Evolutionary conservation across 2,888 invertebrate species (phyloP).

Genomic region (Cetonia aurata): DNA sequence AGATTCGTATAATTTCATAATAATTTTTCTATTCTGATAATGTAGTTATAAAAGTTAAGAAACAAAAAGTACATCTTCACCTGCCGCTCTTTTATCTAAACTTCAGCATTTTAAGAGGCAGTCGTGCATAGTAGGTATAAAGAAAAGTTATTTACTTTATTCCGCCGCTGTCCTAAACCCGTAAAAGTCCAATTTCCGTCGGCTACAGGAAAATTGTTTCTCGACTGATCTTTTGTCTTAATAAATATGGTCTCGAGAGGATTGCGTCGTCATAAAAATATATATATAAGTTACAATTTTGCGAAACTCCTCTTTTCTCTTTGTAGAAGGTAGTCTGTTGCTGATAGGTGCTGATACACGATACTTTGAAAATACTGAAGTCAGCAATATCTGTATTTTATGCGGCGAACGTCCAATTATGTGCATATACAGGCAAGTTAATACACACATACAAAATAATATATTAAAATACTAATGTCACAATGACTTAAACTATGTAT

Average conservation of each 20-base stretch:
- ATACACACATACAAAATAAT: no score
- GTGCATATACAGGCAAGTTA: no score
- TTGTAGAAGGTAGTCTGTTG: constrained; percentile 15
- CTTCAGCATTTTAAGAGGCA: constrained; percentile 4
- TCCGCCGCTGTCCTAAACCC: constrained; percentile 11
- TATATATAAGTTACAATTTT: constrained; percentile 35
- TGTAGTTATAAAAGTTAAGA: no score
- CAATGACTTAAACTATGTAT: no score
- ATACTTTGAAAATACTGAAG: constrained; percentile 16
- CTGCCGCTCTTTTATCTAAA: background rate
- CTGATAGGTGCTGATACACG: constrained; percentile 33
- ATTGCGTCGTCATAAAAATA: constrained; percentile 37
- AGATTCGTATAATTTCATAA: no score
- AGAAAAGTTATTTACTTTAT: constrained; percentile 16
- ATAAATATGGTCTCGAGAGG: constrained; percentile 38
- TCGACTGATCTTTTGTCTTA: constrained; percentile 23
- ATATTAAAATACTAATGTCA: no score
- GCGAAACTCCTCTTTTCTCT: constrained; percentile 14
- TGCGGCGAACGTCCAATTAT: constrained; percentile 12
- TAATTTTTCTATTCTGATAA: no score
- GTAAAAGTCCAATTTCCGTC: constrained; percentile 21
- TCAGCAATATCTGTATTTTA: constrained; percentile 37
- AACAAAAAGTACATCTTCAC: no score
- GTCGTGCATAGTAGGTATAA: background rate
- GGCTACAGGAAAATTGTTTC: constrained; percentile 27